Conservation (phyloP, 2,797 vertebrate species). For the Acanthis flammea region DNA sequence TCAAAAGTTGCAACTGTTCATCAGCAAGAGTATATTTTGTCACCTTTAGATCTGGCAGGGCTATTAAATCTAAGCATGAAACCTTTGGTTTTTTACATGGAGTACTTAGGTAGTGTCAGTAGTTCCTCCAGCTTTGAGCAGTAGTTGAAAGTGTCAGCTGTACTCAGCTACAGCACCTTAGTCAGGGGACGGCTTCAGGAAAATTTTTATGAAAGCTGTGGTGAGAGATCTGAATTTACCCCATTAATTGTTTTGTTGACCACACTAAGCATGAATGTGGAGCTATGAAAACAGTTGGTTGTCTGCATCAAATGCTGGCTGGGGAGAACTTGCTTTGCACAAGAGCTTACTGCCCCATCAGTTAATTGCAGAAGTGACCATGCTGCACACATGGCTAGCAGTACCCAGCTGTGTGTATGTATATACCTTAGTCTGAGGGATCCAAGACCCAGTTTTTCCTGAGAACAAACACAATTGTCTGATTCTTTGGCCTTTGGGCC, state of each 20-base stretch:
- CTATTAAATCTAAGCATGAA: neutral
- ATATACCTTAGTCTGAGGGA: neutral
- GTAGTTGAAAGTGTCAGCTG: neutral
- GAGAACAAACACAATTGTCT: neutral
- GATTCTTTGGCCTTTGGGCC: neutral
- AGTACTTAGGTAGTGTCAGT: neutral
- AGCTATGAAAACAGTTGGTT: neutral
- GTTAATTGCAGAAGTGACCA: neutral
- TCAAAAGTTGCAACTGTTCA: neutral
- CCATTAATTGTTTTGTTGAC: neutral
- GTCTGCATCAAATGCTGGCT: neutral
- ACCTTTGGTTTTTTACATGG: accelerated
- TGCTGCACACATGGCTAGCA: neutral
- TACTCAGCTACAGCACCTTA: neutral
- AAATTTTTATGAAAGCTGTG: neutral
- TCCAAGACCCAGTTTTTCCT: neutral
- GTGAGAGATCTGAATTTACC: neutral
- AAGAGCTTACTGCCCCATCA: neutral
- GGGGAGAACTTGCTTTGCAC: neutral
- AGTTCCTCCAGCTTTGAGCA: neutral
- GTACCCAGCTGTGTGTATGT: neutral
- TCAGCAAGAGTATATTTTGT: neutral
- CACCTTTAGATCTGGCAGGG: neutral
- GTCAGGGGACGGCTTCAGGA: neutral
- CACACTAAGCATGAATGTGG: neutral